A percentile compares a stretch with the other conserved stretches of the same genome.
Evolutionary conservation across 2,888 invertebrate genomes (phyloP).

Genomic region (Ectemnius cavifrons): DNA sequence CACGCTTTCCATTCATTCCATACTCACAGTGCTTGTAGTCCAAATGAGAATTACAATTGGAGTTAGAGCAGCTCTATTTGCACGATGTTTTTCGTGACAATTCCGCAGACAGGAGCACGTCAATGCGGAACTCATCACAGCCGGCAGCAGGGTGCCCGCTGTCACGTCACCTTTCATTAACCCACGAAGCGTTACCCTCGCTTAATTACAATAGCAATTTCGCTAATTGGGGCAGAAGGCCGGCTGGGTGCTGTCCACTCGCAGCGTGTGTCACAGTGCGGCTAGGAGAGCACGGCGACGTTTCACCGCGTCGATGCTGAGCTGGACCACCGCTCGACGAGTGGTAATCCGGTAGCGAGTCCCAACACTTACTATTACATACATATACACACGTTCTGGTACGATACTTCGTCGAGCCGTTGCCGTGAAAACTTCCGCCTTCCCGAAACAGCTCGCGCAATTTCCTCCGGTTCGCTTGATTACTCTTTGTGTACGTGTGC

Average conservation of each 20-base stretch:
- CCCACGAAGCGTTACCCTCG: slow-evolving; percentile 59
- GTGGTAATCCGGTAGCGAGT: too few relatives aligned
- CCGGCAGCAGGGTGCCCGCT: not conserved
- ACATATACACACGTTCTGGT: too few relatives aligned
- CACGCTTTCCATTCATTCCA: too few relatives aligned
- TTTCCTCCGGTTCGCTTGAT: too few relatives aligned
- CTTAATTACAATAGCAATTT: slow-evolving; percentile 65
- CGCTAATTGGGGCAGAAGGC: slow-evolving; percentile 59
- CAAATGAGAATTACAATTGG: not conserved
- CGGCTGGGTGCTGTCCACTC: slow-evolving; percentile 15
- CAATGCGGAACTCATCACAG: slow-evolving; percentile 31
- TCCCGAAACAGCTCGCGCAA: too few relatives aligned
- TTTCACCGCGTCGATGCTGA: not conserved
- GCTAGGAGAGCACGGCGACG: slow-evolving; percentile 4
- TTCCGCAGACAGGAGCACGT: slow-evolving; percentile 19
- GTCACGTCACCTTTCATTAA: slow-evolving; percentile 61
- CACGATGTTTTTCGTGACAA: slow-evolving; percentile 34
- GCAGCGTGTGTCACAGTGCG: not conserved
- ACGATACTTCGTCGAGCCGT: too few relatives aligned
- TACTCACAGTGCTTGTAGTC: too few relatives aligned
- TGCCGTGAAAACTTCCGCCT: too few relatives aligned
- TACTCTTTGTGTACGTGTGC: too few relatives aligned
- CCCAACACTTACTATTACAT: too few relatives aligned
- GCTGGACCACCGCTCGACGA: not conserved
- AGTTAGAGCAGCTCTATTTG: slow-evolving; percentile 20